Percentiles rank a stretch among this genome's conserved stretches.
Evolutionary conservation across 2,888 invertebrate species (phyloP).

Genomic region (Tetragonisca angustula): DNA sequence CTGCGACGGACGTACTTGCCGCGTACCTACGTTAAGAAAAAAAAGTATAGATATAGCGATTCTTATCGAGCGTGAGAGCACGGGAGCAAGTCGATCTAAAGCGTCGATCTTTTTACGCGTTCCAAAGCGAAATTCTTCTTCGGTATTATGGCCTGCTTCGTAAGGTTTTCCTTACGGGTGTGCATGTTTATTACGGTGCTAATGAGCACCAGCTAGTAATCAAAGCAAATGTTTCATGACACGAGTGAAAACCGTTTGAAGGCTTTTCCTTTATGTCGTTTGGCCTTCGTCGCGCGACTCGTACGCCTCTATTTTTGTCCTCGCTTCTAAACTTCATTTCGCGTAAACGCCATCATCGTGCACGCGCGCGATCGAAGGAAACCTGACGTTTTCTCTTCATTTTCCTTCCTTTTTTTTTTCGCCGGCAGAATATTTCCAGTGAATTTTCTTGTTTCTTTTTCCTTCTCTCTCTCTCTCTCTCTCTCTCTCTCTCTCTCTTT

Average conservation of each 20-base stretch:
- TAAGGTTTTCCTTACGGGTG: conserved; percentile 7
- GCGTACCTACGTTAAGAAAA: no score
- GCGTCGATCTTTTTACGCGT: not conserved
- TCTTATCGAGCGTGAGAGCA: not conserved
- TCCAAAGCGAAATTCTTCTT: conserved; percentile 30
- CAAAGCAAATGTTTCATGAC: conserved; percentile 52
- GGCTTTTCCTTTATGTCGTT: conserved; percentile 32
- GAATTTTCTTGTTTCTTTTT: not conserved
- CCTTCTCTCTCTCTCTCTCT: not conserved
- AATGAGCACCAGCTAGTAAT: conserved; percentile 53
- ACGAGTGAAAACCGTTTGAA: conserved; percentile 45
- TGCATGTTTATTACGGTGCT: conserved; percentile 43
- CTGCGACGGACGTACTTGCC: not conserved
- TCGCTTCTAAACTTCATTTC: conserved; percentile 26
- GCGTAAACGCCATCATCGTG: conserved; percentile 25
- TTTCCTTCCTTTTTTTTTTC: not conserved
- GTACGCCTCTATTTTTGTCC: conserved; percentile 34
- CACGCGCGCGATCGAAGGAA: conserved; percentile 33
- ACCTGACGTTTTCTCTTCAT: not conserved
- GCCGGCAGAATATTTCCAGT: not conserved
- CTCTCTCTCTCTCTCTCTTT: not conserved
- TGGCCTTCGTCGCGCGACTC: conserved; percentile 34
- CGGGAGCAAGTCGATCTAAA: not conserved
- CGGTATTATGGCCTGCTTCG: not conserved
- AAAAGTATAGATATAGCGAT: not conserved